These are phyloP conservation scores for Liparis tanakae DNA, from an alignment of 2,797 vertebrate genomes.

Conservation along the genomic window DNA sequence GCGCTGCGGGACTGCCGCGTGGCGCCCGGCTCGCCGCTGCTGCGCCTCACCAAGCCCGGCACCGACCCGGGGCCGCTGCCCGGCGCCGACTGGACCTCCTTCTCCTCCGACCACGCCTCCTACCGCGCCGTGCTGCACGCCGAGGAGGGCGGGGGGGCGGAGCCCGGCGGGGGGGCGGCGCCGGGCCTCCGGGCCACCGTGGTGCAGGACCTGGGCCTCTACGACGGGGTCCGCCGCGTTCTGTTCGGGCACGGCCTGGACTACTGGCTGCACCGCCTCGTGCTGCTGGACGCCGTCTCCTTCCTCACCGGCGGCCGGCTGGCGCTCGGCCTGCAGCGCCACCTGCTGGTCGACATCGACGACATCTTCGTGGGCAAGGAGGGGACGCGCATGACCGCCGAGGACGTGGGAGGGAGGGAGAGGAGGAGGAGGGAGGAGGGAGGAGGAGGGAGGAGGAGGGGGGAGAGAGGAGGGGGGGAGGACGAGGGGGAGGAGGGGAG, in stretches of 20 bases:
- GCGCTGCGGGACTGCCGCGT: conserved; percentile 92
- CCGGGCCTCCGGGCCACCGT: conserved; percentile 88
- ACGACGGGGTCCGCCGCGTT: conserved; percentile 94
- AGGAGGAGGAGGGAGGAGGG: no score
- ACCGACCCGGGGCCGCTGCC: conserved; percentile 90
- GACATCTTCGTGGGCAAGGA: conserved; percentile 99
- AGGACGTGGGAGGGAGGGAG: conserved; percentile 93
- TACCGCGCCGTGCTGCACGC: conserved; percentile 92
- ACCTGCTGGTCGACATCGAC: conserved; percentile 96
- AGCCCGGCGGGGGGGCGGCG: no score
- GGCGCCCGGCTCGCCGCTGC: conserved; percentile 90
- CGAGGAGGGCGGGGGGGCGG: conserved; percentile 70
- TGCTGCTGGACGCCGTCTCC: conserved; percentile 93
- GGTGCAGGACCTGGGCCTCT: conserved; percentile 93
- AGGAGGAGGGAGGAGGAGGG: no score
- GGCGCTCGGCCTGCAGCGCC: conserved; percentile 89
- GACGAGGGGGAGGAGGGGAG: no score
- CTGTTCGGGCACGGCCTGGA: conserved; percentile 94
- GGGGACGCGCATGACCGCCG: conserved; percentile 95
- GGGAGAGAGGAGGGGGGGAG: no score
- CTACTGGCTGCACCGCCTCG: conserved; percentile 97
- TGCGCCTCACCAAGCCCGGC: conserved; percentile 90
- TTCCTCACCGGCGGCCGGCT: conserved; percentile 93
- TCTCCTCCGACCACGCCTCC: conserved; percentile 94
- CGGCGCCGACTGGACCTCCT: conserved; percentile 95